phyloP scores from a whole-genome alignment of 2,113 vertebrate species.

The Uria lomvia region DNA sequence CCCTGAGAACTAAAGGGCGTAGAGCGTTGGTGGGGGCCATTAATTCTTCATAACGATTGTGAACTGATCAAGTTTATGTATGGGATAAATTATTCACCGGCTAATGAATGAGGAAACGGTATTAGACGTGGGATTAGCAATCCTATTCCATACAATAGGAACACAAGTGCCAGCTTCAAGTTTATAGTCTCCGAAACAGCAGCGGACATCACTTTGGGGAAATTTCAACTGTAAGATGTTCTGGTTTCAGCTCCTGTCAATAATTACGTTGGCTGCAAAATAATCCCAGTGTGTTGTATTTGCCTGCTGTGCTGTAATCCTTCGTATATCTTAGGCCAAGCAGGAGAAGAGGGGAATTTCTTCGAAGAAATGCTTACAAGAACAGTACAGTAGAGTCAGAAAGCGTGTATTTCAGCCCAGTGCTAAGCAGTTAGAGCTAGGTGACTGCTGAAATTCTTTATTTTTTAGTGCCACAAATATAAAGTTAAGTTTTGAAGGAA shows the following conservation, averaged over 20 bases:
- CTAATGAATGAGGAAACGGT: not conserved
- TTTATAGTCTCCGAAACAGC: not conserved
- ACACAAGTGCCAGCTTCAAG: not conserved
- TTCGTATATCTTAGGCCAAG: not conserved
- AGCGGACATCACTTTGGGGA: not conserved
- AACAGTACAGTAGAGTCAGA: not conserved
- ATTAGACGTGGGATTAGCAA: not conserved
- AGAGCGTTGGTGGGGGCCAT: not conserved
- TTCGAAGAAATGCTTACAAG: not conserved
- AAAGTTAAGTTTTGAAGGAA: not conserved
- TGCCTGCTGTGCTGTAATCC: not conserved
- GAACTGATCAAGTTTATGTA: not conserved
- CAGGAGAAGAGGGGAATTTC: not conserved
- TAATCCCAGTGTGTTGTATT: not conserved
- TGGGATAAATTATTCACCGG: not conserved
- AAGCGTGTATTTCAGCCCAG: not conserved
- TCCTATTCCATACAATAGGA: not conserved
- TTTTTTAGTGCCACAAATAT: not conserved
- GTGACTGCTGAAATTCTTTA: not conserved
- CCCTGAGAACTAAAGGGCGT: not conserved
- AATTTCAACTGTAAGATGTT: not conserved
- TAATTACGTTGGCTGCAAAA: not conserved
- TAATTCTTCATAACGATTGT: not conserved
- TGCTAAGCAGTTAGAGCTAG: not conserved
- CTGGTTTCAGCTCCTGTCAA: not conserved